Evolutionary conservation across 2,888 invertebrate genomes (phyloP).

Genomic region (Rhagium mordax): DNA sequence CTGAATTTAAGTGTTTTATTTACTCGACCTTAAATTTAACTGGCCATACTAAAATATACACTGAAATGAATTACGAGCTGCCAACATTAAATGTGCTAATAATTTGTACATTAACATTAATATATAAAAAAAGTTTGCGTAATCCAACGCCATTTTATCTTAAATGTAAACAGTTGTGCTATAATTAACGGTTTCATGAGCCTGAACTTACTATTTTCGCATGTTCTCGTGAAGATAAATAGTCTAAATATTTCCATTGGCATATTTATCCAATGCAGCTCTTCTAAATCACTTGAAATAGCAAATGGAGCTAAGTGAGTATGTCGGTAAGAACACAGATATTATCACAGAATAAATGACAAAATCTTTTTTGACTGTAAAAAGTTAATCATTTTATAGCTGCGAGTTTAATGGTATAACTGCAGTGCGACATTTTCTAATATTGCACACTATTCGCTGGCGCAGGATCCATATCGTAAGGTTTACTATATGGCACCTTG

Average conservation of each 20-base stretch:
- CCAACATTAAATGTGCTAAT: too few species aligned
- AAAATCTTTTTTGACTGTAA: constrained; percentile 20
- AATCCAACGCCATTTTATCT: background rate
- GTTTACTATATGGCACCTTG: constrained; percentile 44
- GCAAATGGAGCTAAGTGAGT: background rate
- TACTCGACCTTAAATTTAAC: too few species aligned
- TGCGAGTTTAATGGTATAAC: constrained; percentile 41
- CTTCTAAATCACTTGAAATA: constrained; percentile 14
- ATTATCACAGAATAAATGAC: constrained; percentile 23
- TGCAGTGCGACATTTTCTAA: constrained; percentile 55
- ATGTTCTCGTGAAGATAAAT: background rate
- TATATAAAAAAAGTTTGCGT: too few species aligned
- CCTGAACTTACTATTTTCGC: background rate
- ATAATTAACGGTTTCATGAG: background rate
- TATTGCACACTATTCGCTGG: constrained; percentile 49
- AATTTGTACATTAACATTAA: too few species aligned
- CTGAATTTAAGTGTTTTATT: too few species aligned
- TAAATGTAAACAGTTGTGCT: background rate
- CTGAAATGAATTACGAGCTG: too few species aligned
- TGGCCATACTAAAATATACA: too few species aligned
- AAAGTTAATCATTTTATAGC: constrained; percentile 40
- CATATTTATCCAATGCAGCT: constrained; percentile 13
- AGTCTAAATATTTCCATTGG: background rate
- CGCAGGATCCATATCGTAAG: constrained; percentile 46
- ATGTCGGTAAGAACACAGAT: constrained; percentile 3